Evolutionary conservation across 2,113 vertebrate genomes (phyloP).

Genomic region (Psittacara wagleri): DNA sequence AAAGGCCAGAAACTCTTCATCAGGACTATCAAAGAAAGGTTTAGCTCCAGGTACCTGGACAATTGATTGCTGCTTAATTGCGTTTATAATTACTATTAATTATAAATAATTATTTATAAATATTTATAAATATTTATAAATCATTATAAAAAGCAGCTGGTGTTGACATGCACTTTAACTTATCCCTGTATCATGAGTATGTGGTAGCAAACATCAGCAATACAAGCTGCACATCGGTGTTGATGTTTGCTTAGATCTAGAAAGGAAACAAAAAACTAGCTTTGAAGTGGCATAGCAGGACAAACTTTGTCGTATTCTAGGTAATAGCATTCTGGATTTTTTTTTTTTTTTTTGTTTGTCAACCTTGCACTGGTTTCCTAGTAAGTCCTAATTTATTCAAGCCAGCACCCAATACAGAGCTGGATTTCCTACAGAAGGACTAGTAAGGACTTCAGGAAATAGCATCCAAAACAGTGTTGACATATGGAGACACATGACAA

Average conservation of each 20-base stretch:
- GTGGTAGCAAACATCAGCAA: not conserved
- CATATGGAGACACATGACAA: not conserved
- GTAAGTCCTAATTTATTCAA: not conserved
- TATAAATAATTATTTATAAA: too few relatives aligned
- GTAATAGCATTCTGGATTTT: not conserved
- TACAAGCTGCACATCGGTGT: not conserved
- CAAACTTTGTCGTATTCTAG: not conserved
- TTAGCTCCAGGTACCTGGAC: constrained; percentile 3
- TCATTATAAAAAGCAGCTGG: constrained; percentile 45
- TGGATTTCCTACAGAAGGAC: not conserved
- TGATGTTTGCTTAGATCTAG: not conserved
- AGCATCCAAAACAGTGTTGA: not conserved
- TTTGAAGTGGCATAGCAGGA: not conserved
- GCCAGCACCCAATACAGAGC: not conserved
- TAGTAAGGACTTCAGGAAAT: not conserved
- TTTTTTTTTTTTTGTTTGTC: not conserved
- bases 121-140: too few relatives aligned
- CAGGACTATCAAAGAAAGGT: not conserved
- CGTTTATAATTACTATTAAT: constrained; percentile 59
- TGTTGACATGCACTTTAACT: constrained; percentile 54
- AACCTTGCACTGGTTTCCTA: not conserved
- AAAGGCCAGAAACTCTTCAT: not conserved
- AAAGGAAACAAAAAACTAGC: not conserved
- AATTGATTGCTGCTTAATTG: constrained; percentile 57
- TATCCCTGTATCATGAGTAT: not conserved